A percentile compares a stretch with the other conserved stretches of the same genome.
Evolutionary conservation across 2,888 invertebrate genomes (phyloP).

Genomic region (Trissolcus brochymenae): DNA sequence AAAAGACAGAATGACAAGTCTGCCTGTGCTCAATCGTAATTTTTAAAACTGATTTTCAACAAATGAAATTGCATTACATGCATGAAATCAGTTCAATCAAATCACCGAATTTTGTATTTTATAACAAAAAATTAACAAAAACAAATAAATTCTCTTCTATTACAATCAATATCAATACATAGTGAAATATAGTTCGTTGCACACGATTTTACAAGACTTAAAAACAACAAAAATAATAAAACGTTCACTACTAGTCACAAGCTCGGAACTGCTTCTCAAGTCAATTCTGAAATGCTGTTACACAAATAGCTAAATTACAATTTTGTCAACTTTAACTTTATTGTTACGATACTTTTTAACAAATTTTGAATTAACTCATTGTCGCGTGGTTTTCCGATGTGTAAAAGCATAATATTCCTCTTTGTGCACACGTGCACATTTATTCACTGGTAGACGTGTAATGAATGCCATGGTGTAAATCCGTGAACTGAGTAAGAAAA

Average conservation of each 20-base stretch:
- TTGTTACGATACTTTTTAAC: too few species aligned
- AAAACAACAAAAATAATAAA: background rate
- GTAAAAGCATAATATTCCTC: too few species aligned
- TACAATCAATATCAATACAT: too few species aligned
- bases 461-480: too few species aligned
- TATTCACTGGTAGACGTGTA: too few species aligned
- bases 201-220: conserved; percentile 7
- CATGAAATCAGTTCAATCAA: background rate
- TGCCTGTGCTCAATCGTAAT: conserved; percentile 1
- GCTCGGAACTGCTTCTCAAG: conserved; percentile 22
- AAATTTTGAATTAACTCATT: too few species aligned
- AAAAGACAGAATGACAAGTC: background rate
- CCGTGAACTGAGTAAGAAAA: too few species aligned
- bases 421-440: too few species aligned
- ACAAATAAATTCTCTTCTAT: background rate
- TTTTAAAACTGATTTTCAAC: background rate
- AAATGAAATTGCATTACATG: background rate
- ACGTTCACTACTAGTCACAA: conserved; percentile 26
- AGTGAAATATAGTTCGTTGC: background rate
- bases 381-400: too few species aligned
- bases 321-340: too few species aligned
- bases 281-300: conserved; percentile 17
- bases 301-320: too few species aligned
- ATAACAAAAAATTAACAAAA: conserved; percentile 1
- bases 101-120: too few species aligned